phyloP scores from a whole-genome alignment of 92 coral and sea anemone species.

The Parazoanthus darwini region DNA sequence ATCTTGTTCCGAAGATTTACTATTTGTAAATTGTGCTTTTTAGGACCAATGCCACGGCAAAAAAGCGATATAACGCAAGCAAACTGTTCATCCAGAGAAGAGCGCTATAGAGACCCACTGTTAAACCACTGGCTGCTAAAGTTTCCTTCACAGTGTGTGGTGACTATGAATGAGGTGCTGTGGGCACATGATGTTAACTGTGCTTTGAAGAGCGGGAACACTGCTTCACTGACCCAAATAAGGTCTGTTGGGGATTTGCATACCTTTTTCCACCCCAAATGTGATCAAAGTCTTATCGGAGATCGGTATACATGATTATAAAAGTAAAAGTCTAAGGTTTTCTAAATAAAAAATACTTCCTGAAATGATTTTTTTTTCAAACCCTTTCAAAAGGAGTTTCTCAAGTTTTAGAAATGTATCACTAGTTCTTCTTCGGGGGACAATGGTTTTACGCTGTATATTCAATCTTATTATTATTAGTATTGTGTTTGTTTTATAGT shows the following conservation, averaged over 20 bases:
- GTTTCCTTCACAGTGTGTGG: slow-evolving; percentile 86
- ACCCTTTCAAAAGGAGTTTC: too few relatives aligned
- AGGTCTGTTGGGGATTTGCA: slow-evolving; percentile 50
- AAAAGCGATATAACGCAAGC: not conserved
- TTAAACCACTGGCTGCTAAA: slow-evolving; percentile 55
- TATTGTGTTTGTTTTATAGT: too few relatives aligned
- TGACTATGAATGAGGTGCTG: slow-evolving; percentile 71
- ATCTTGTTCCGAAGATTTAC: too few relatives aligned
- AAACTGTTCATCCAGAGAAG: not conserved
- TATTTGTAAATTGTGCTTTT: not conserved
- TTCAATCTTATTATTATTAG: too few relatives aligned
- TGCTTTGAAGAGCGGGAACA: slow-evolving; percentile 64
- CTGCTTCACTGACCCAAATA: slow-evolving; percentile 49
- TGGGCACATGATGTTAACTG: slow-evolving; percentile 68
- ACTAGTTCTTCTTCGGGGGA: too few relatives aligned
- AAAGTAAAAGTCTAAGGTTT: too few relatives aligned
- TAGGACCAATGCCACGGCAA: slow-evolving; percentile 1
- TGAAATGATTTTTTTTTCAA: too few relatives aligned
- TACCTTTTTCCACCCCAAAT: not conserved
- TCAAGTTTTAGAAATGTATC: too few relatives aligned
- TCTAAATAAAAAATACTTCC: too few relatives aligned
- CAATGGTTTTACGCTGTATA: too few relatives aligned
- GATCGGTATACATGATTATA: too few relatives aligned
- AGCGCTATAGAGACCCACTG: not conserved
- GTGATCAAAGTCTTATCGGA: not conserved